A percentile compares a stretch with the other conserved stretches of the same genome.
phyloP scores from a whole-genome alignment of 2,113 vertebrate species.

The Phocoena phocoena region DNA sequence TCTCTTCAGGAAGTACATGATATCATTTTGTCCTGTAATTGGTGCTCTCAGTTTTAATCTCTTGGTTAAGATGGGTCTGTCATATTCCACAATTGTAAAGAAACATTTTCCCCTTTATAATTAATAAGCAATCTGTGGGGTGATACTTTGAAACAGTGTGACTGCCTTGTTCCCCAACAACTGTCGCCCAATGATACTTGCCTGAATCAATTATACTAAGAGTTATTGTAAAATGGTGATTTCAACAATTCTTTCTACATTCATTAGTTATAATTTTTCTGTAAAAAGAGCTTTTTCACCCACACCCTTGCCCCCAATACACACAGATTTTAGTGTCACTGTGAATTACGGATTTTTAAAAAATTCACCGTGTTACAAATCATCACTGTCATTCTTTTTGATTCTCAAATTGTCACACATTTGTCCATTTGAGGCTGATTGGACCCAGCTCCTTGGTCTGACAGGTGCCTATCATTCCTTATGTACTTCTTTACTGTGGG shows the following conservation, averaged over 20 bases:
- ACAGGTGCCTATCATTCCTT: not conserved
- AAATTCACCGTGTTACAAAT: not conserved
- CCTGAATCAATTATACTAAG: not conserved
- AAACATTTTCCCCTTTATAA: not conserved
- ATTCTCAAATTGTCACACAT: not conserved
- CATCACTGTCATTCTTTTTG: not conserved
- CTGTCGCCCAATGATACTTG: not conserved
- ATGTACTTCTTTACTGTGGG: not conserved
- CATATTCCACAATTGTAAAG: not conserved
- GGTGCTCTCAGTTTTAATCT: not conserved
- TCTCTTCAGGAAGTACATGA: not conserved
- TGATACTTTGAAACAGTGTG: not conserved
- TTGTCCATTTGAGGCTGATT: not conserved
- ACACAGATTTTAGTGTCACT: not conserved
- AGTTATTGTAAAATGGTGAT: not conserved
- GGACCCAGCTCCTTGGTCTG: not conserved
- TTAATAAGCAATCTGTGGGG: not conserved
- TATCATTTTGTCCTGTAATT: not conserved
- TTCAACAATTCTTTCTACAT: not conserved
- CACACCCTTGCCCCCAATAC: fast-evolving
- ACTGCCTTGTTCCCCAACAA: not conserved
- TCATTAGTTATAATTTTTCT: not conserved
- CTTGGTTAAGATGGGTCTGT: not conserved
- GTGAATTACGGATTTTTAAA: not conserved
- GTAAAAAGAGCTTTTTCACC: not conserved